Conservation (phyloP, 2,113 vertebrate genomes). For the Corythornis cristatus region DNA sequence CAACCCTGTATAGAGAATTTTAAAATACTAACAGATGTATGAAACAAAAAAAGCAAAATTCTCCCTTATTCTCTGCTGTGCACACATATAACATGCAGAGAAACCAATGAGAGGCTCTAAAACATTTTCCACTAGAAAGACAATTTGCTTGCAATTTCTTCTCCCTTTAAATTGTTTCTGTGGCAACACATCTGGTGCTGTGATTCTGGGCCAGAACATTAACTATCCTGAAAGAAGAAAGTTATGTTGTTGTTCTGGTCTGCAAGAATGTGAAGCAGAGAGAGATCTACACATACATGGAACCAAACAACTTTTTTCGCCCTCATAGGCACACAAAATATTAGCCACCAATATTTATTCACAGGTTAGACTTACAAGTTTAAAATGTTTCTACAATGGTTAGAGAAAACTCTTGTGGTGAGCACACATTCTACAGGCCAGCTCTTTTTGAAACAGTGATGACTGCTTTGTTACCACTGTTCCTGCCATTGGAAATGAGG, state of each 20-base stretch:
- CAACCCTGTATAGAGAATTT: slow-evolving; percentile 24
- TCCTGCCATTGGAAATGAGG: neutral
- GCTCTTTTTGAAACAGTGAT: neutral
- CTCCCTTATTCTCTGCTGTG: neutral
- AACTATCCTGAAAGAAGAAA: neutral
- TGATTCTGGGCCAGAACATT: slow-evolving; percentile 1
- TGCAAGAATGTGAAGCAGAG: neutral
- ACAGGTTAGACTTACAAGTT: neutral
- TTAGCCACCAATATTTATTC: neutral
- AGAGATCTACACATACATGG: neutral
- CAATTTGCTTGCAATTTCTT: neutral
- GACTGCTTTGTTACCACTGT: neutral
- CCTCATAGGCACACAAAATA: neutral
- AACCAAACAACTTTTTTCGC: neutral
- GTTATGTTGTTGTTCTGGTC: slow-evolving; percentile 35
- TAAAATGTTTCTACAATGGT: neutral
- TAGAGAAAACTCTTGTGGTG: neutral
- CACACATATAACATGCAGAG: neutral
- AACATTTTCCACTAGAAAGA: neutral
- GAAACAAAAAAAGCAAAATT: slow-evolving; percentile 11
- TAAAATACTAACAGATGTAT: slow-evolving; percentile 62
- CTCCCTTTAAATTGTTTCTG: slow-evolving; percentile 53
- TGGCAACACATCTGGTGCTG: slow-evolving; percentile 51
- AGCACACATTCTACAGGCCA: neutral
- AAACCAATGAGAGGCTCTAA: neutral